phyloP scores from a whole-genome alignment of 2,797 vertebrate genomes.

The Alosa sapidissima region DNA sequence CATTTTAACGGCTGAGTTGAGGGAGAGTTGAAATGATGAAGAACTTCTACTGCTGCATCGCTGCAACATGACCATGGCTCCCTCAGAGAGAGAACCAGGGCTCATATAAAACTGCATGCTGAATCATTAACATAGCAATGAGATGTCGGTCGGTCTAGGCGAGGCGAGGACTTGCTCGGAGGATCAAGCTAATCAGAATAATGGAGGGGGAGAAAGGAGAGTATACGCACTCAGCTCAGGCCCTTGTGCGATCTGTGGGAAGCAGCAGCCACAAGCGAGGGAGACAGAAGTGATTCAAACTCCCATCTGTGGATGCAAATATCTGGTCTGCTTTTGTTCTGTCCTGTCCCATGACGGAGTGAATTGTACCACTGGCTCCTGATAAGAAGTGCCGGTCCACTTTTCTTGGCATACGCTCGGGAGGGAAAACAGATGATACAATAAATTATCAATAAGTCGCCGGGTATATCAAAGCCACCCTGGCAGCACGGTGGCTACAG shows the following conservation, averaged over 20 bases:
- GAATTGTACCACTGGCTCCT: constrained; percentile 69
- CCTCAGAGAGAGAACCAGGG: background rate
- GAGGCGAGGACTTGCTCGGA: background rate
- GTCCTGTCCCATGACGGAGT: constrained; percentile 64
- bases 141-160: background rate
- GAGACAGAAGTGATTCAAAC: constrained; percentile 69
- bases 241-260: background rate
- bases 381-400: constrained; percentile 73
- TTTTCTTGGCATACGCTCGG: constrained; percentile 74
- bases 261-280: constrained; percentile 23
- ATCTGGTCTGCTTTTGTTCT: constrained; percentile 64
- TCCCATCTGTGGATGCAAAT: constrained; percentile 72
- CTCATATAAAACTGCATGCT: background rate
- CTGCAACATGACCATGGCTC: background rate
- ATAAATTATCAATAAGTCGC: constrained; percentile 85
- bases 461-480: constrained; percentile 82
- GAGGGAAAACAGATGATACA: constrained; percentile 82
- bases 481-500: constrained; percentile 72
- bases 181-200: constrained; percentile 11
- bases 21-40: constrained; percentile 36
- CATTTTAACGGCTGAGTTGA: constrained; percentile 40
- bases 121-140: constrained; percentile 23
- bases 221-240: background rate
- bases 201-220: background rate
- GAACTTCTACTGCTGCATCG: constrained; percentile 14